Conservation (phyloP, 37 sponge, comb jelly and placozoan genomes). For the Bolinopsis microptera region DNA sequence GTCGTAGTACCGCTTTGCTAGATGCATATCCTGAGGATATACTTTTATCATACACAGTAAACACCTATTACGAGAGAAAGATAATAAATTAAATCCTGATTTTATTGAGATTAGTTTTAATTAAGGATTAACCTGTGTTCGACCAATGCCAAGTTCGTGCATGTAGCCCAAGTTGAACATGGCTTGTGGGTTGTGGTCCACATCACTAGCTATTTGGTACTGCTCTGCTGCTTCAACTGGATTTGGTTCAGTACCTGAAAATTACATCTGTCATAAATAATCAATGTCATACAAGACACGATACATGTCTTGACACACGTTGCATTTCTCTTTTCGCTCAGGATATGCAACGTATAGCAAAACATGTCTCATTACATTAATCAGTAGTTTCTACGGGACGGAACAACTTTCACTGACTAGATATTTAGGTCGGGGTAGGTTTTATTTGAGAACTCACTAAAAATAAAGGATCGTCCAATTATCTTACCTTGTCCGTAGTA, state of each 20-base stretch:
- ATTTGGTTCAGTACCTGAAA: conserved; percentile 74
- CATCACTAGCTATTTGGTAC: conserved; percentile 90
- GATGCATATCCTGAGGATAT: conserved; percentile 83
- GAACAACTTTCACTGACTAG: no score
- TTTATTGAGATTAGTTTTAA: background rate
- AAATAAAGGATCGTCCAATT: background rate
- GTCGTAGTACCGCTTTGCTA: conserved; percentile 97
- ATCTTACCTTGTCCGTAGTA: conserved; percentile 90
- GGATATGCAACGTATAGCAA: no score
- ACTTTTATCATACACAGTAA: no score
- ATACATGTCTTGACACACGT: no score
- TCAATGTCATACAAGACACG: no score
- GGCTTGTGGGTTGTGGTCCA: conserved; percentile 79
- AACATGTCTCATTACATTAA: no score
- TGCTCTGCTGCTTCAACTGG: conserved; percentile 87
- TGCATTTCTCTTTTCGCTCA: no score
- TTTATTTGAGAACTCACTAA: no score
- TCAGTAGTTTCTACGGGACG: no score
- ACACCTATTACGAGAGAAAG: no score
- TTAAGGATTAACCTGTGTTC: conserved; percentile 71
- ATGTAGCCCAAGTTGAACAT: conserved; percentile 99
- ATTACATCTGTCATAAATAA: no score
- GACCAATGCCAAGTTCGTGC: conserved; percentile 92
- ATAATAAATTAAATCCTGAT: background rate
- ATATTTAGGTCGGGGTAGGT: no score